These are phyloP conservation scores for Heliothis virescens DNA, from an alignment of 1,140 invertebrate genomes.

Conservation along the genomic window DNA sequence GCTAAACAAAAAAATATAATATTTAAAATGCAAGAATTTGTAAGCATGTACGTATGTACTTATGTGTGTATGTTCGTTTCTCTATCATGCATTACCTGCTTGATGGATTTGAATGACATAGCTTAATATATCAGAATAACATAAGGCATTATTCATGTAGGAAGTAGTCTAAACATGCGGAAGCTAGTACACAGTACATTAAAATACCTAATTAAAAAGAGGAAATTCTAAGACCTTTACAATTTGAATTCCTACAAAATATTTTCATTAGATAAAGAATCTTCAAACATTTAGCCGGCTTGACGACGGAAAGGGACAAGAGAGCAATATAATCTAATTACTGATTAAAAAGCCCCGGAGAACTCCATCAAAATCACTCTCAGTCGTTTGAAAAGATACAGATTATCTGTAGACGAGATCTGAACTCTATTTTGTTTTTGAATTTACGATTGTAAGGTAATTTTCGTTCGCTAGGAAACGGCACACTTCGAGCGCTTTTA, in stretches of 20 bases:
- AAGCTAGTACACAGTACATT: background rate
- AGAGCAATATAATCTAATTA: constrained; percentile 41
- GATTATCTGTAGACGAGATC: constrained; percentile 26
- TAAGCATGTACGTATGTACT: too few species aligned
- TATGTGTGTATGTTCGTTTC: too few species aligned
- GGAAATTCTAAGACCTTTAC: constrained; percentile 8
- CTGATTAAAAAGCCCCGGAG: constrained; percentile 39
- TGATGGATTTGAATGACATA: background rate
- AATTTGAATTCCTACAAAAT: constrained; percentile 29
- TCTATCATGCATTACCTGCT: too few species aligned
- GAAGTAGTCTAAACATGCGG: background rate
- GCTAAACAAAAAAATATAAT: too few species aligned
- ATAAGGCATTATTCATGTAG: background rate
- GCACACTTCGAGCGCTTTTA: background rate
- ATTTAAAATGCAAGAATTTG: too few species aligned
- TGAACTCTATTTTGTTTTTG: constrained; percentile 34
- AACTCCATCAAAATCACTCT: constrained; percentile 39
- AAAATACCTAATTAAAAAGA: background rate
- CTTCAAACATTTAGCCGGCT: constrained; percentile 6
- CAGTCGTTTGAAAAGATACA: constrained; percentile 6
- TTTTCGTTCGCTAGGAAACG: background rate
- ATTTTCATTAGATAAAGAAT: constrained; percentile 37
- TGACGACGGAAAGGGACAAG: background rate
- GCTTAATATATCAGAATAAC: background rate
- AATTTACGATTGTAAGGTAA: background rate